A percentile compares a stretch with the other conserved stretches of the same genome.
Conservation (phyloP, 1,140 invertebrate species). For the Anadara kagoshimensis region DNA sequence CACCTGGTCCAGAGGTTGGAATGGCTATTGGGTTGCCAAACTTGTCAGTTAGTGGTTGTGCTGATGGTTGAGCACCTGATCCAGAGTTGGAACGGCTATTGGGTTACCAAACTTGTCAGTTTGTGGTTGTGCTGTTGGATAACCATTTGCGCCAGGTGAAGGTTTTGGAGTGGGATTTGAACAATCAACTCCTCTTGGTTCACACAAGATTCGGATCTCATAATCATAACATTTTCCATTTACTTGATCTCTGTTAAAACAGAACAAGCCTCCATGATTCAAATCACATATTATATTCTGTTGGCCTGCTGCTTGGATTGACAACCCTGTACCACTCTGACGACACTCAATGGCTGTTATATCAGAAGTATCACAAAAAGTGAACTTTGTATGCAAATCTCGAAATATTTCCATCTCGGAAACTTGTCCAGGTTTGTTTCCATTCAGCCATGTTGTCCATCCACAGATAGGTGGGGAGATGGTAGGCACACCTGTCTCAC, state of each 20-base stretch:
- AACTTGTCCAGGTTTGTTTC: slow-evolving; percentile 49
- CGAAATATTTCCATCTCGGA: slow-evolving; percentile 81
- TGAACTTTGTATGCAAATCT: slow-evolving; percentile 75
- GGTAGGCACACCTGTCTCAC: slow-evolving; percentile 12
- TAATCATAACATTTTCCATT: slow-evolving; percentile 78
- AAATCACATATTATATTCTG: slow-evolving; percentile 82
- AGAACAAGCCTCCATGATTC: slow-evolving; percentile 81
- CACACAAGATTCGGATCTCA: slow-evolving; percentile 83
- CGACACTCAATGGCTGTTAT: slow-evolving; percentile 67
- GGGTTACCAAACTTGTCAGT: slow-evolving; percentile 28
- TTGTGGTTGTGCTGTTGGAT: slow-evolving; percentile 22
- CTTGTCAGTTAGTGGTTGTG: slow-evolving; percentile 18
- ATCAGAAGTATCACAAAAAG: slow-evolving; percentile 61
- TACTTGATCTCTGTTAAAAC: slow-evolving; percentile 72
- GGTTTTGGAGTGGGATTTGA: slow-evolving; percentile 28
- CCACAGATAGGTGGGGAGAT: slow-evolving; percentile 46
- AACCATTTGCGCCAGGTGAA: slow-evolving; percentile 1
- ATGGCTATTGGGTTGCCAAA: slow-evolving; percentile 7
- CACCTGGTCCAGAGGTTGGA: too few relatives aligned
- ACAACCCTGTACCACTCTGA: slow-evolving; percentile 29
- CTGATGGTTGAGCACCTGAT: slow-evolving; percentile 8
- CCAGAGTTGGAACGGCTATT: neutral
- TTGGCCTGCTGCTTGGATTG: slow-evolving; percentile 55
- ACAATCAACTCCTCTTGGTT: slow-evolving; percentile 58
- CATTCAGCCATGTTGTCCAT: slow-evolving; percentile 68